Base-by-base conservation (phyloP, 1,140 invertebrate species). In the Leucophenga varia region DNA sequence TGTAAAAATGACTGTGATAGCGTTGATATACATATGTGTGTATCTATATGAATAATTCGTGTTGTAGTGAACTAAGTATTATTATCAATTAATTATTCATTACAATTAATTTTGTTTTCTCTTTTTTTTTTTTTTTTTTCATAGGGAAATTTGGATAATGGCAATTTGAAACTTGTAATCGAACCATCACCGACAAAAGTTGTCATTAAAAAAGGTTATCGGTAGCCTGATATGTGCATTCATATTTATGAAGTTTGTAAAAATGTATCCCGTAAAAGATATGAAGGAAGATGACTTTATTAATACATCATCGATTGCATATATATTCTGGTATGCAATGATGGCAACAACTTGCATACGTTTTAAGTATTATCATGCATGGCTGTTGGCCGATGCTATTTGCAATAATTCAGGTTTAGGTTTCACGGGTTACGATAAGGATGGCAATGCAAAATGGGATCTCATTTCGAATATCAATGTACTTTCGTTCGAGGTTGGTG, bases 351-450 rank as follows among this genome's bases (percentile, higher is more conserved):
- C 90, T 53, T 77, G 90, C 28, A 85, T 87, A 46, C 83, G 93
- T 48, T 88, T 88, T 69, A 97, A 97, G 77, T 98, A 98, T 79
- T 98, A 98, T 77, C 91, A 95, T 72, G 96, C 94, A 3, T 98
- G 95, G 95, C 80, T 92, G 25, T 79, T 97, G 36, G 91, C 91
- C 8, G 95, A 98, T 76, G 89, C 91, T 1, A 89, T 96, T 55
- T 96, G 92, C 73, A 97, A 97, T 75, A 89, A 93, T 64, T 90
- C 89, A 7, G 95, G 95, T 2, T 81, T 97, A 52, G 95, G 95
- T 9, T 96, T 91, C 73, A 88, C 86, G 65, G 93, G 93, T 1
- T 91, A 86, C 59, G 82, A 87, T 59, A 78, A 83, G 28, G 76
- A 87, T 49, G 91, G 91, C 20, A 77, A 81, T 21, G 60, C 79